phyloP scores from a whole-genome alignment of 2,797 vertebrate genomes.

The Onychomys arenicola region DNA sequence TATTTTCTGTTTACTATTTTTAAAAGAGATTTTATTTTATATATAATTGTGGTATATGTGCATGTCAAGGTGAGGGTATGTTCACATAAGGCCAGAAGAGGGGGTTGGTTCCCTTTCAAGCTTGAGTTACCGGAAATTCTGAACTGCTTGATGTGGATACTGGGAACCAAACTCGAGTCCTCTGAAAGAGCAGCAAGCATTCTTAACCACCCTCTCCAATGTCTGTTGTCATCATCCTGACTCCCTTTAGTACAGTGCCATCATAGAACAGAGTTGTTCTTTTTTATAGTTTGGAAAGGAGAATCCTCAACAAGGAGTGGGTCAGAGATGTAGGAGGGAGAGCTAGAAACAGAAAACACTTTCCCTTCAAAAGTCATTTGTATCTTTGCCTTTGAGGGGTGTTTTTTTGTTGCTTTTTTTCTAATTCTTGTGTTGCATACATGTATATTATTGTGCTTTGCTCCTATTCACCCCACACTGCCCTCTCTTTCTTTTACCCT shows the following conservation, averaged over 20 bases:
- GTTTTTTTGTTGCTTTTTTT: neutral
- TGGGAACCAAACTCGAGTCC: neutral
- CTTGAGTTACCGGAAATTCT: neutral
- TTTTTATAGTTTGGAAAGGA: neutral
- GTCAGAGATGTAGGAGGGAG: neutral
- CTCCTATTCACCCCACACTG: neutral
- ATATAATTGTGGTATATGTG: neutral
- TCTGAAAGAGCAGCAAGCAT: neutral
- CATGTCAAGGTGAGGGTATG: neutral
- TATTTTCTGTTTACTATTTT: neutral
- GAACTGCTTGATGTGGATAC: neutral
- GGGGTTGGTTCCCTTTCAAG: neutral
- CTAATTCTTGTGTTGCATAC: neutral
- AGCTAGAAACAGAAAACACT: neutral
- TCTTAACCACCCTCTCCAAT: neutral
- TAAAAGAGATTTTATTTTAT: neutral
- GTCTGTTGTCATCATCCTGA: too few relatives aligned
- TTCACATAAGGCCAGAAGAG: neutral
- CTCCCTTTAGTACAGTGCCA: neutral
- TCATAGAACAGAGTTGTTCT: neutral
- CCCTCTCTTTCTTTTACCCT: neutral
- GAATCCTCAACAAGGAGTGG: neutral
- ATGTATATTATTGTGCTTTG: neutral
- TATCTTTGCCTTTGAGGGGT: neutral
- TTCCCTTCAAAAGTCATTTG: neutral